Evolutionary conservation across 2,113 vertebrate species (phyloP).

Genomic region (Daphoenositta chrysoptera): DNA sequence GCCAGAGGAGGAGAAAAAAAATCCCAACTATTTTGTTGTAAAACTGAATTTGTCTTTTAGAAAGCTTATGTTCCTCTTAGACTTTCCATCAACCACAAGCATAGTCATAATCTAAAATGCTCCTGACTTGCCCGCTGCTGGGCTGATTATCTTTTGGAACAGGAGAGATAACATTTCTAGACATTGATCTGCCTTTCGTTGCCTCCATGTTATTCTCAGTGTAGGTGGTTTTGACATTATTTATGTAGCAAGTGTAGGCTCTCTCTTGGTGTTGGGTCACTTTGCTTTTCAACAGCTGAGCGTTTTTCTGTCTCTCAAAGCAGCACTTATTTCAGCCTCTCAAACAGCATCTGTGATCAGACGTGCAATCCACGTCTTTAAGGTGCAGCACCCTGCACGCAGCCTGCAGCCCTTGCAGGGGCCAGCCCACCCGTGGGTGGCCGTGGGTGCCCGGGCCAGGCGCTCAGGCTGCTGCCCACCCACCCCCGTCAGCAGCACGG

Average conservation of each 20-base stretch:
- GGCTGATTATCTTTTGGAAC: neutral
- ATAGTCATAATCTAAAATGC: conserved; percentile 27
- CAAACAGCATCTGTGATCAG: neutral
- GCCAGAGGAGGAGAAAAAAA: neutral
- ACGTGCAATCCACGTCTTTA: accelerated
- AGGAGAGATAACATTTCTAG: conserved; percentile 26
- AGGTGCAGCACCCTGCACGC: accelerated
- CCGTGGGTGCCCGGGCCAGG: neutral
- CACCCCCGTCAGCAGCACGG: accelerated
- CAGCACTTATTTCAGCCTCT: neutral
- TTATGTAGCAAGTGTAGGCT: neutral
- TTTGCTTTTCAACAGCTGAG: neutral
- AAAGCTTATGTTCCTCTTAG: neutral
- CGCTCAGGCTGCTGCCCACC: accelerated
- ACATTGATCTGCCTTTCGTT: neutral
- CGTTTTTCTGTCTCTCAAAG: neutral
- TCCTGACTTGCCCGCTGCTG: neutral
- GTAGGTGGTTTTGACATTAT: neutral
- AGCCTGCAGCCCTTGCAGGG: accelerated
- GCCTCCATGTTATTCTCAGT: neutral
- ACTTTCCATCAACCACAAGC: neutral
- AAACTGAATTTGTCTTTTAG: neutral
- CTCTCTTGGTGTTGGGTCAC: neutral
- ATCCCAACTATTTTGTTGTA: neutral
- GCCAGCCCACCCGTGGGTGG: accelerated